Base-by-base conservation (phyloP, 2,888 invertebrate species). In the Hartigia nigra region DNA sequence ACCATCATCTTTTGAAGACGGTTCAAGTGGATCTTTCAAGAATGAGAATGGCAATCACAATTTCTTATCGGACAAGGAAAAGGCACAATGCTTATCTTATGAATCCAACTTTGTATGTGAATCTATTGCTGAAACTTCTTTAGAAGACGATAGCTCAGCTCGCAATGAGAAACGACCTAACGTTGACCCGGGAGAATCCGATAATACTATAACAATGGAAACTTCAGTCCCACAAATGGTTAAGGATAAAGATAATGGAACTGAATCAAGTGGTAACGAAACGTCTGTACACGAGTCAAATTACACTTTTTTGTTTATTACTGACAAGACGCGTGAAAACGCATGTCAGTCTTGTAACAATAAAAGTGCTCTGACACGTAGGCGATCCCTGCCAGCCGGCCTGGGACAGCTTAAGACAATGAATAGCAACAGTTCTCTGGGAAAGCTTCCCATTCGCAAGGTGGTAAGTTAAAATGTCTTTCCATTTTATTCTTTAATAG, bases 381-480 rank as follows among this genome's bases (percentile, higher is more conserved):
- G 89, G 80, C 86, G 87, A 80, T 90, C 90, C 23, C 81, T 90
- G 12, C 90, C 90, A 1, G 85, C 87, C 11, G 84, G 84, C 23
- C 81, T 90, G 69, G 83, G 83, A 31, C 85, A 85, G 74, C 82
- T 86, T 75, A 85, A 80, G 74, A 80, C 80, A 76, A 12, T 76
- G 39, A 84, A 81, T 78, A 77, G 37, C 34, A 84, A 80, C 76
- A 81, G 83, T 5, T 78, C 84, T 3, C 77, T 88, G 12, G 86
- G 86, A 37, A 89, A 86, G 79, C 81, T 86, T 78, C 86, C 87
- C 32, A 87, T 86, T 76, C 85, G 83, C 35, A 87, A 82, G 84
- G 83, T 80, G 81, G 89, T 89, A 82, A 87, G 84, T 82, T 36
- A 55, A 55, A 55, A 55, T 55, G 23, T 55, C 55, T 39, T 39